Evolutionary conservation across 2,888 invertebrate genomes (phyloP).

Genomic region (Cryptophagus acutangulus): DNA sequence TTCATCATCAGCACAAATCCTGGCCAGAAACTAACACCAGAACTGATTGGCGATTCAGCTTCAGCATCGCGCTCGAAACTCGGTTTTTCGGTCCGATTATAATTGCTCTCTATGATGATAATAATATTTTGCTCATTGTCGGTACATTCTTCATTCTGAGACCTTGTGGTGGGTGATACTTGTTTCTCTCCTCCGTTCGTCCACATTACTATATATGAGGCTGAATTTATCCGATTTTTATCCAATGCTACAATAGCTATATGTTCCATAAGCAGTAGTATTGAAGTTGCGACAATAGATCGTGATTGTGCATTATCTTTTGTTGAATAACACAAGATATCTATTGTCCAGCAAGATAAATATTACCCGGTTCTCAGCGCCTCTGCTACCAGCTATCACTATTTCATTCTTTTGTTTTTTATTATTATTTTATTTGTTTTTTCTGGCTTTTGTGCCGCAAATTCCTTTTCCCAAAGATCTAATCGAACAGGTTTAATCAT

Average conservation of each 20-base stretch:
- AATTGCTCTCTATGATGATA: conserved; percentile 28
- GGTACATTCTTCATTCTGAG: conserved; percentile 16
- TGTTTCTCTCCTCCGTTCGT: conserved; percentile 8
- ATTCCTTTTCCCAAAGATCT: too few relatives aligned
- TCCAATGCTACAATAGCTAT: conserved; percentile 23
- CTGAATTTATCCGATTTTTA: conserved; percentile 26
- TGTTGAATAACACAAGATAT: conserved; percentile 40
- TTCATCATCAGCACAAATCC: conserved; percentile 30
- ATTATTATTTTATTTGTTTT: too few relatives aligned
- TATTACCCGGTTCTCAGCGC: conserved; percentile 40
- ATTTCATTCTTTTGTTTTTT: conserved; percentile 30
- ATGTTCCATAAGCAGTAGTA: conserved; percentile 30
- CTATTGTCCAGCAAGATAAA: conserved; percentile 43
- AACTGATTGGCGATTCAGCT: conserved; percentile 19
- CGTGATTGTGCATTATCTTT: conserved; percentile 44
- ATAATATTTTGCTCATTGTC: conserved; percentile 24
- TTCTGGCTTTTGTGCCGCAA: too few relatives aligned
- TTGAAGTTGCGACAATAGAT: conserved; percentile 41
- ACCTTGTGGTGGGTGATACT: conserved; percentile 13
- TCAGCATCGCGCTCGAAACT: conserved; percentile 15
- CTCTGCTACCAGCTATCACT: conserved; percentile 33
- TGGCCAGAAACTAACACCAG: conserved; percentile 25
- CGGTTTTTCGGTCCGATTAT: conserved; percentile 19
- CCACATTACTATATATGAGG: too few relatives aligned
- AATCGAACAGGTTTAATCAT: too few relatives aligned